Base-by-base conservation (phyloP, 2,797 vertebrate species). In the Pseudochaenichthys georgianus region DNA sequence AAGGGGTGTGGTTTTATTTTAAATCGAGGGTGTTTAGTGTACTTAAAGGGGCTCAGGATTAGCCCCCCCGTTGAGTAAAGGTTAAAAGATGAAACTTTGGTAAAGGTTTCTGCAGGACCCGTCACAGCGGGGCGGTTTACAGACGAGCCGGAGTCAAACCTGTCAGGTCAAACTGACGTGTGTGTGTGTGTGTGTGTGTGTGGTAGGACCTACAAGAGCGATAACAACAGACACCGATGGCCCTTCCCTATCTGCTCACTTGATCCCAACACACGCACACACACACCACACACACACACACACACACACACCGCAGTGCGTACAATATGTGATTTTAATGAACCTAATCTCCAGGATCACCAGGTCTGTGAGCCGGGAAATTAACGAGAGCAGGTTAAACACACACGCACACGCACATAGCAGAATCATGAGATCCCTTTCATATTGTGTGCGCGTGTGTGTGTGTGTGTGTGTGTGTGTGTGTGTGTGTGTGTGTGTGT, bases 311-410 rank as follows among this genome's bases (percentile, higher is more conserved):
- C 75, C 71, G 79, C 63, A 64, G 90, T 86, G 78, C 85, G 89
- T 73, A 95, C 89, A 95, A 93, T 95, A 95, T 95, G 79, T 92
- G 90, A 91, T 89, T 94, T 92, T 96, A 97, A 96, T 97, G 93
- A 96, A 97, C 94, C 94, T 97, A 93, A 96, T 96, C 96, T 97
- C 95, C 94, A 94, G 95, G 94, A 97, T 97, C 96, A 95, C 90
- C 82, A 92, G 93, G 95, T 96, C 94, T 96, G 90, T 89, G 95
- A 96, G 93, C 95, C 95, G 96, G 95, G 95, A 97, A 97, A 97
- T 97, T 97, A 97, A 97, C 96, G 95, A 95, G 93, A 95, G 88
- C 93, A 96, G 95, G 95, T 95, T 96, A 98, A 97, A 96, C 96
- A 92, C 63, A 95, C 94, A 67, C 72, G 54, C 81, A 80, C 81